Base-by-base conservation (phyloP, 2,113 vertebrate genomes). In the Brachyhypopomus occidentalis region DNA sequence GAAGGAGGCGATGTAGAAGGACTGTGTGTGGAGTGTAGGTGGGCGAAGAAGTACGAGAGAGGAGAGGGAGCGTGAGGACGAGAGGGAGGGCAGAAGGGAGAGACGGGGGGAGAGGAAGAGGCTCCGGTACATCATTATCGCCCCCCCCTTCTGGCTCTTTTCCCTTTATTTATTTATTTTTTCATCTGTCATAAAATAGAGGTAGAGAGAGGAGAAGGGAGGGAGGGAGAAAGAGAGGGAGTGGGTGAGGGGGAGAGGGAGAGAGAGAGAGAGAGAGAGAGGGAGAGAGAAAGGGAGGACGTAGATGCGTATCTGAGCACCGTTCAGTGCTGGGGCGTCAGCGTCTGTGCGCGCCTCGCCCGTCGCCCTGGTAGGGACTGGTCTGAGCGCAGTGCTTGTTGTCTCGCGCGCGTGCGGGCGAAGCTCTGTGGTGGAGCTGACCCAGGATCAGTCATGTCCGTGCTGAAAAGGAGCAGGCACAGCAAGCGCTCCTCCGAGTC, bases 401-500 rank as follows among this genome's bases (percentile, higher is more conserved):
- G 59, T 36, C 17, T 36, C 17, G 74, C 20, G 79, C 30, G 67
- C 66, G 36, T 25, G 30, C 36, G 45, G 8, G 41, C 19, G 23
- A 22, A 34, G 19, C 59, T 34, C 27, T 71, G 58, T 80, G 2
- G 45, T 67, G 20, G 14, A 3, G 34, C 73, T 14, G 77, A 56
- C 34, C 27, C 8, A 16, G 73, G 55, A 70, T 84, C 58, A 82
- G 86, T 83, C 85, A 94, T 94, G 94, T 92, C 93, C 48, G 88
- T 91, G 77, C 89, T 94, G 75, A 93, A 93, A 88, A 86, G 92
- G 89, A 93, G 86, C 84, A 91, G 91, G 60, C 90, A 89, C 78
- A 89, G 91, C 77, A 93, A 90, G 88, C 90, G 90, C 89, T 92
- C 94, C 0, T 88, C 95, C 0, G 95, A 95, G 82, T 95, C 95